Percentiles rank a stretch among this genome's conserved stretches.
Evolutionary conservation across 2,797 vertebrate species (phyloP).

Genomic region (Novumbra hubbsi): DNA sequence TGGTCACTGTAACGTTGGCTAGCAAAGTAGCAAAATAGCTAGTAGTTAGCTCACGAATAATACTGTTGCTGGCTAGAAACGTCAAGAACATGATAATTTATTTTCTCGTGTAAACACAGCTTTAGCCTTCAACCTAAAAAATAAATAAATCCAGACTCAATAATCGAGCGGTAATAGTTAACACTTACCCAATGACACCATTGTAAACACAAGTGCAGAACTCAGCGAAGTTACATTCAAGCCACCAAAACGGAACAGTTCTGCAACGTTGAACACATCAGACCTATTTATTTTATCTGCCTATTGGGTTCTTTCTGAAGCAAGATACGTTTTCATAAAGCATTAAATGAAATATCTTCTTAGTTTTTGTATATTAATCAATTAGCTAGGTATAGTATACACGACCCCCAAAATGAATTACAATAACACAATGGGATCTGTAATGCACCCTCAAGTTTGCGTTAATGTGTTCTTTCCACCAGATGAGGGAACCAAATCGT

Average conservation of each 20-base stretch:
- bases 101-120: neutral
- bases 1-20: too few relatives aligned
- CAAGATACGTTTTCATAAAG: neutral
- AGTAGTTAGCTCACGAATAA: neutral
- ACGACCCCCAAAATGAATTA: neutral
- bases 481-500: constrained; percentile 36
- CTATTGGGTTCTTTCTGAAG: neutral
- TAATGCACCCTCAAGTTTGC: constrained; percentile 30
- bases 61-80: neutral
- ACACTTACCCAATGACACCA: constrained; percentile 67
- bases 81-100: neutral
- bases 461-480: constrained; percentile 2
- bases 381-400: too few relatives aligned
- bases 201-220: constrained; percentile 27
- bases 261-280: neutral
- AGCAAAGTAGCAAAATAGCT: too few relatives aligned
- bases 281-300: neutral
- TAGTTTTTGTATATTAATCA: neutral
- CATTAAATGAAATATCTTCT: neutral
- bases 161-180: neutral
- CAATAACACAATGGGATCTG: constrained; percentile 19
- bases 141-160: neutral
- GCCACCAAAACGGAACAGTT: neutral
- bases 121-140: neutral
- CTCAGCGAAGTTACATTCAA: neutral